Percentiles rank a stretch among this genome's conserved stretches.
Conservation (phyloP, 2,888 invertebrate genomes). For the Orthosia incerta region DNA sequence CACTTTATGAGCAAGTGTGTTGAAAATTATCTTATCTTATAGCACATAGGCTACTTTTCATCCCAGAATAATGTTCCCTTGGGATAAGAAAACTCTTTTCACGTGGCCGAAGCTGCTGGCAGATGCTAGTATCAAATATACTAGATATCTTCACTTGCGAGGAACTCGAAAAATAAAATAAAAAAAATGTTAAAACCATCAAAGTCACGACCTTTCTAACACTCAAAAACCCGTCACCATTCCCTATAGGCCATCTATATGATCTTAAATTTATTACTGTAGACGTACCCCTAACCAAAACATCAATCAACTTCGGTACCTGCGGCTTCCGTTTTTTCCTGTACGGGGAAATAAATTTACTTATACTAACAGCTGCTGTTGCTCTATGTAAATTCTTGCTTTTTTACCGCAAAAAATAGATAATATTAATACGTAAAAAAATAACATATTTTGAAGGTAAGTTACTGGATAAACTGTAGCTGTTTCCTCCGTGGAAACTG, state of each 20-base stretch:
- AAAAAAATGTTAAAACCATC: no score
- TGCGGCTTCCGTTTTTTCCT: neutral
- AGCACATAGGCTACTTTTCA: no score
- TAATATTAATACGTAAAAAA: constrained; percentile 8
- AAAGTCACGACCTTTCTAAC: neutral
- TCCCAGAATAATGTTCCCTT: no score
- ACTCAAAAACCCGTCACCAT: neutral
- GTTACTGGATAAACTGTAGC: neutral
- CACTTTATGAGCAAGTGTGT: no score
- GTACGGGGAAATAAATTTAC: constrained; percentile 33
- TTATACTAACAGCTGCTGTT: constrained; percentile 37
- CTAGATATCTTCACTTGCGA: no score
- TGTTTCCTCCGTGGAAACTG: neutral
- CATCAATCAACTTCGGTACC: constrained; percentile 29
- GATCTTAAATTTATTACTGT: neutral
- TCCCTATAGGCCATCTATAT: neutral
- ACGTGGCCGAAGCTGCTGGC: no score
- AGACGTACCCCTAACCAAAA: neutral
- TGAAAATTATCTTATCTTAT: no score
- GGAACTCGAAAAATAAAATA: no score
- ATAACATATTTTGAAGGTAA: neutral
- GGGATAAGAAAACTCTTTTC: no score
- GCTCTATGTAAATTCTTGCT: constrained; percentile 28
- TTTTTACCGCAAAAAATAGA: constrained; percentile 6
- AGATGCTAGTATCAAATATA: no score